These are phyloP conservation scores for Malacoctenus gilli DNA, from an alignment of 2,797 vertebrate species.

Conservation along the genomic window DNA sequence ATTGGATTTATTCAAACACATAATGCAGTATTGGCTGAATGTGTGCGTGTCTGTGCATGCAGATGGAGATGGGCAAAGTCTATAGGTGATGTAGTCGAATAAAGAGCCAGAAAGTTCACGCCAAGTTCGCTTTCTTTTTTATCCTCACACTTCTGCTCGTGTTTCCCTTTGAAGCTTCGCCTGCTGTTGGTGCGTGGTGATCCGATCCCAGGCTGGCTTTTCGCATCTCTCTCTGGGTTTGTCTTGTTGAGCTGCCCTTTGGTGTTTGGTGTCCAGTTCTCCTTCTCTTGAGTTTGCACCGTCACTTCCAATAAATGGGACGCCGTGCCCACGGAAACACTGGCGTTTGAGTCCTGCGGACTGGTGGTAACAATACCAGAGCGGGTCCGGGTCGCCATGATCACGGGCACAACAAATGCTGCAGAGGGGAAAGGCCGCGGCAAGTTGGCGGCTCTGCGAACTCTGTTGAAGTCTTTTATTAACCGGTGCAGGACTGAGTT, in stretches of 20 bases:
- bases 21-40: constrained; percentile 11
- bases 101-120: constrained; percentile 30
- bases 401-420: constrained; percentile 25
- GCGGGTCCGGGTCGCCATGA: constrained; percentile 26
- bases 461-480: constrained; percentile 7
- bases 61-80: not conserved
- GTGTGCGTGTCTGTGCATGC: constrained; percentile 11
- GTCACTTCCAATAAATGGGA: constrained; percentile 27
- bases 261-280: constrained; percentile 1
- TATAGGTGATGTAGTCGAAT: constrained; percentile 25
- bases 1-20: constrained; percentile 18
- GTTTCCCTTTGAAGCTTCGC: constrained; percentile 17
- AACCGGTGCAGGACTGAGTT: too few relatives aligned
- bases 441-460: too few relatives aligned
- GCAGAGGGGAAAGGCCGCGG: not conserved
- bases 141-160: constrained; percentile 6
- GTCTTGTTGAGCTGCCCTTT: not conserved
- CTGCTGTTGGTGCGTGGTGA: not conserved
- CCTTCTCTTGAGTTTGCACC: constrained; percentile 22
- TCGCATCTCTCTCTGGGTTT: not conserved
- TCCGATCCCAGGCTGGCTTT: too few relatives aligned
- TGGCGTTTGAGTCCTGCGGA: constrained; percentile 11
- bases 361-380: constrained; percentile 29
- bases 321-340: constrained; percentile 36
- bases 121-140: constrained; percentile 20